Evolutionary conservation across 2,888 invertebrate species (phyloP).

Genomic region (Agriopis marginaria): DNA sequence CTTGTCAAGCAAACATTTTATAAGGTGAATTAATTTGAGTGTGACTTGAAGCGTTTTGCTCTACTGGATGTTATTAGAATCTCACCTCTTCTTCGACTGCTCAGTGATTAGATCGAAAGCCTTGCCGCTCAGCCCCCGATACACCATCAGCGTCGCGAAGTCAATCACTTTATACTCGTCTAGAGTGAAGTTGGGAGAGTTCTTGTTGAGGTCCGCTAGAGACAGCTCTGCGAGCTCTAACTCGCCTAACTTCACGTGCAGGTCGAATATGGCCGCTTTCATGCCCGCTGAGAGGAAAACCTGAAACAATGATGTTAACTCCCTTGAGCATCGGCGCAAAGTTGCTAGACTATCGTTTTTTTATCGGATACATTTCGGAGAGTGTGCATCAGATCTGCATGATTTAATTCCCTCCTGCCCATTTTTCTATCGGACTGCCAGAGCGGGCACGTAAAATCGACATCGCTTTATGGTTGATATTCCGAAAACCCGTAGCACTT

Average conservation of each 20-base stretch:
- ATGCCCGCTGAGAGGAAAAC: constrained; percentile 88
- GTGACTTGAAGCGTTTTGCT: too few species aligned
- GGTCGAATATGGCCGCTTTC: constrained; percentile 88
- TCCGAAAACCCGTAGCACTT: too few species aligned
- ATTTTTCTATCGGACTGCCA: too few species aligned
- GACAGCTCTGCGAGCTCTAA: constrained; percentile 82
- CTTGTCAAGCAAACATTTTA: too few species aligned
- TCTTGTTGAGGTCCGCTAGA: constrained; percentile 82
- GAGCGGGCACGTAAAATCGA: too few species aligned
- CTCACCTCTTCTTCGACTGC: constrained; percentile 77
- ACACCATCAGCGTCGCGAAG: constrained; percentile 86
- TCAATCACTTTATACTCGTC: constrained; percentile 90
- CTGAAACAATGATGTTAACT: constrained; percentile 50
- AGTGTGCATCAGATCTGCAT: too few species aligned
- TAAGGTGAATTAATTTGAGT: too few species aligned
- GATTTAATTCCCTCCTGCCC: too few species aligned
- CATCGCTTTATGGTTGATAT: too few species aligned
- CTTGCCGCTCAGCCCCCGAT: constrained; percentile 71
- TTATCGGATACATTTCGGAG: too few species aligned
- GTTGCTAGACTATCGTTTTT: too few species aligned
- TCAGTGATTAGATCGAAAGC: constrained; percentile 81
- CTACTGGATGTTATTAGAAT: background rate
- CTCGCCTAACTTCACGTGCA: constrained; percentile 86
- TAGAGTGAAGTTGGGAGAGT: constrained; percentile 84
- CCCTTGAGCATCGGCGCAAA: too few species aligned